Conservation (phyloP, 2,888 invertebrate genomes). For the Drosophila pseudotakahashii region DNA sequence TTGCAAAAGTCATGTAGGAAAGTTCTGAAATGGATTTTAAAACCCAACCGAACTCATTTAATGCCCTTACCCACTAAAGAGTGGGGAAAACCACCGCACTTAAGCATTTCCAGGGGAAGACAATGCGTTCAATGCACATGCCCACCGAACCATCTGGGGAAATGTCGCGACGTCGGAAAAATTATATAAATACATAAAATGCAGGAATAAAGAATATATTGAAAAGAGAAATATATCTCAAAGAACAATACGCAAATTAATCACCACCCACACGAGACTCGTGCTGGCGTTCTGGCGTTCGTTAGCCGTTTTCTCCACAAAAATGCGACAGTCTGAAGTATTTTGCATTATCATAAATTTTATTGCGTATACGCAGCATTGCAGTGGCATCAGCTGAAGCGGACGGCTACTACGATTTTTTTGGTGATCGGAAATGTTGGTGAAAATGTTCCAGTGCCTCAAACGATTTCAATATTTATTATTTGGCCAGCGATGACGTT, state of each 20-base stretch:
- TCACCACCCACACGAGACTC: slow-evolving; percentile 63
- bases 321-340: slow-evolving; percentile 70
- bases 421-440: slow-evolving; percentile 7
- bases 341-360: slow-evolving; percentile 73
- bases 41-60: neutral
- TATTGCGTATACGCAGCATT: slow-evolving; percentile 73
- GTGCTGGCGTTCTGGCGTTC: slow-evolving; percentile 38
- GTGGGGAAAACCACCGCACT: slow-evolving; percentile 13
- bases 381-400: slow-evolving; percentile 34
- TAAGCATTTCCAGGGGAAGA: slow-evolving; percentile 11
- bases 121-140: slow-evolving; percentile 21
- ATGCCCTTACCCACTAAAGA: slow-evolving; percentile 22
- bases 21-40: neutral
- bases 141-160: slow-evolving; percentile 27
- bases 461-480: slow-evolving; percentile 58
- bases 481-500: slow-evolving; percentile 65
- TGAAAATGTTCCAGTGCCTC: slow-evolving; percentile 40
- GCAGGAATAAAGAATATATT: slow-evolving; percentile 7
- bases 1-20: neutral
- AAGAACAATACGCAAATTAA: slow-evolving; percentile 74
- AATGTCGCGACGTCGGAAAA: slow-evolving; percentile 24
- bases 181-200: slow-evolving; percentile 35
- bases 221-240: slow-evolving; percentile 38
- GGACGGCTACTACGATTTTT: slow-evolving; percentile 25
- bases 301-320: slow-evolving; percentile 60